Percentiles rank a stretch among this genome's conserved stretches.
phyloP scores from a whole-genome alignment of 2,888 invertebrate genomes.

The Chaitophorus viminalis region DNA sequence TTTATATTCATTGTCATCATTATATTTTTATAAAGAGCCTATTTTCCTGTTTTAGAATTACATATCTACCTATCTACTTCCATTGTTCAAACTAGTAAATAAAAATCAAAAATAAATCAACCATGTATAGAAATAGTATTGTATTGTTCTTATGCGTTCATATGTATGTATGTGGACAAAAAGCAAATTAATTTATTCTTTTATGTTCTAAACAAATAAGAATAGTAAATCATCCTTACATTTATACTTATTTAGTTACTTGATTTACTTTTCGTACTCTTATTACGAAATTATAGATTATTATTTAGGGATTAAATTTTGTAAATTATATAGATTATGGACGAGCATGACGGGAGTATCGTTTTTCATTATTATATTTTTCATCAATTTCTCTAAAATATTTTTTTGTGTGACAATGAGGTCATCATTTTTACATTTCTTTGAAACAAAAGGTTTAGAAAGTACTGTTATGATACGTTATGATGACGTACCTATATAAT shows the following conservation, averaged over 20 bases:
- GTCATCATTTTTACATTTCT: neutral
- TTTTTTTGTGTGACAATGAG: neutral
- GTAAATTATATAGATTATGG: neutral
- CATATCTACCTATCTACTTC: no score
- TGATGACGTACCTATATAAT: no score
- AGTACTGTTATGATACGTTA: neutral
- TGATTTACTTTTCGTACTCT: neutral
- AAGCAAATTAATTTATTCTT: conserved; percentile 18
- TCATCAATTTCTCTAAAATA: neutral
- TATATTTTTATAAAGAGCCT: neutral
- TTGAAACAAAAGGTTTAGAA: neutral
- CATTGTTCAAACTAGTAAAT: conserved; percentile 4
- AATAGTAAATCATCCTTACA: neutral
- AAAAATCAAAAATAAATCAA: conserved; percentile 14
- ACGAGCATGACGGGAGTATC: neutral
- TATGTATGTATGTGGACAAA: neutral
- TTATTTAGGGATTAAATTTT: neutral
- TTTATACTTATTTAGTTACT: neutral
- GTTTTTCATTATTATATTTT: neutral
- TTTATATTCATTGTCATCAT: neutral
- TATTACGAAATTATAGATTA: neutral
- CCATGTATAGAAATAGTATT: neutral
- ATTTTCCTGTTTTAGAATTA: neutral
- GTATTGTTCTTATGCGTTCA: neutral
- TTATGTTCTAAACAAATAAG: no score